Conservation (phyloP, 35 echinoderm and acorn worm genomes). For the Strongylocentrotus purpuratus region DNA sequence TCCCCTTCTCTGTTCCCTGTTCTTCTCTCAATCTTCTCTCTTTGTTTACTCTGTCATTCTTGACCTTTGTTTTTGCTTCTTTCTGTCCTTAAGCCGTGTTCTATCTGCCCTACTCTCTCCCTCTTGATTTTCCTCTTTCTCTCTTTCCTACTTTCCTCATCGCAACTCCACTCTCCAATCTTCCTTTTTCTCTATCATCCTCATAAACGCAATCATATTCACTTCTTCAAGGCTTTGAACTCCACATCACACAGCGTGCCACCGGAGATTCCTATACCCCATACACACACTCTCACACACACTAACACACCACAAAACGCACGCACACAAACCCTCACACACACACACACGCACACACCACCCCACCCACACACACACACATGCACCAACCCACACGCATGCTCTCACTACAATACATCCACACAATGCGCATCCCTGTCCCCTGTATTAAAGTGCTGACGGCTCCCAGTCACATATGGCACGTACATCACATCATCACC, state of each 20-base stretch:
- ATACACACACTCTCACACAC: neutral
- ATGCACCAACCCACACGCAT: neutral
- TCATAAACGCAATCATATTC: neutral
- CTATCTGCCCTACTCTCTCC: neutral
- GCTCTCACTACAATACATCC: neutral
- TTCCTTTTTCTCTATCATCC: neutral
- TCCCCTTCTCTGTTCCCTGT: too few species aligned
- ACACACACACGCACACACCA: neutral
- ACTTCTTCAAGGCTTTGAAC: neutral
- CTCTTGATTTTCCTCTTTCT: neutral
- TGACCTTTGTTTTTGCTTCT: too few species aligned
- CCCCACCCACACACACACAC: conserved; percentile 25
- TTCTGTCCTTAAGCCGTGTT: too few species aligned
- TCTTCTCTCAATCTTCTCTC: too few species aligned
- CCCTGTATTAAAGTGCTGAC: neutral
- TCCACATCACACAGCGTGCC: neutral
- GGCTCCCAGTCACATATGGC: neutral
- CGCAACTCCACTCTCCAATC: neutral
- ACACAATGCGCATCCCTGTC: neutral
- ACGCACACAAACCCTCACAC: neutral
- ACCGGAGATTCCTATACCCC: neutral
- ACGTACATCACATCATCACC: neutral
- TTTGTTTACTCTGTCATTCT: too few species aligned
- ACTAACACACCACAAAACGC: neutral
- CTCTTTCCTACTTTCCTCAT: neutral